A percentile compares a stretch with the other conserved stretches of the same genome.
Conservation (phyloP, 2,113 vertebrate species). For the Oncorhynchus mykiss region DNA sequence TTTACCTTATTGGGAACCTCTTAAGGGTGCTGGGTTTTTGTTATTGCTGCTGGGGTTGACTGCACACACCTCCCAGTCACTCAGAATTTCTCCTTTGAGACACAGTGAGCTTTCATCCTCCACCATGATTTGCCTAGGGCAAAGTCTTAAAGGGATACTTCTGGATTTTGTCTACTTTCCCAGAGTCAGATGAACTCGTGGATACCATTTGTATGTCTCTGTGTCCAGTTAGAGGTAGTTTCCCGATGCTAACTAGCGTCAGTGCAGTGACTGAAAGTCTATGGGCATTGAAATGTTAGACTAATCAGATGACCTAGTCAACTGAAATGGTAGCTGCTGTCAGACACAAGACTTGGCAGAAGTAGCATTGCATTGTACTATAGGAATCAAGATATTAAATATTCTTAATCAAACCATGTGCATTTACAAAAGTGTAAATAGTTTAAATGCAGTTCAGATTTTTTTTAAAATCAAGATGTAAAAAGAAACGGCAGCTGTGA, state of each 20-base stretch:
- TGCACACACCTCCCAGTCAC: not conserved
- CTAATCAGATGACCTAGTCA: no score
- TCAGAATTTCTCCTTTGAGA: not conserved
- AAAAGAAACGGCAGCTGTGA: slow-evolving; percentile 13
- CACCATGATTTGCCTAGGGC: not conserved
- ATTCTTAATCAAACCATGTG: slow-evolving; percentile 12
- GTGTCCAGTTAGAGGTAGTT: no score
- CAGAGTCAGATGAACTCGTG: no score
- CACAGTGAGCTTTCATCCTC: not conserved
- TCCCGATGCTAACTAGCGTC: no score
- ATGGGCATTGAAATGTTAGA: no score
- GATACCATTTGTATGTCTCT: no score
- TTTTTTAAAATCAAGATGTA: slow-evolving; percentile 14
- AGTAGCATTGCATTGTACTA: slow-evolving; percentile 4
- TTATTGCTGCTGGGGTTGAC: slow-evolving; percentile 11
- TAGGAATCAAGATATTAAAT: slow-evolving; percentile 15
- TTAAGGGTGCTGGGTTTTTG: not conserved
- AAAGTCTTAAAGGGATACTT: no score
- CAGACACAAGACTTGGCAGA: not conserved
- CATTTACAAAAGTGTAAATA: slow-evolving; percentile 6
- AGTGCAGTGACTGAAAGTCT: no score
- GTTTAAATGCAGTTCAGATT: slow-evolving; percentile 11
- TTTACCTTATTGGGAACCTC: no score
- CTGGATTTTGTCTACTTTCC: no score
- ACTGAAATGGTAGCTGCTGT: no score